Evolutionary conservation across 2,797 vertebrate species (phyloP).

Genomic region (Fringilla coelebs): DNA sequence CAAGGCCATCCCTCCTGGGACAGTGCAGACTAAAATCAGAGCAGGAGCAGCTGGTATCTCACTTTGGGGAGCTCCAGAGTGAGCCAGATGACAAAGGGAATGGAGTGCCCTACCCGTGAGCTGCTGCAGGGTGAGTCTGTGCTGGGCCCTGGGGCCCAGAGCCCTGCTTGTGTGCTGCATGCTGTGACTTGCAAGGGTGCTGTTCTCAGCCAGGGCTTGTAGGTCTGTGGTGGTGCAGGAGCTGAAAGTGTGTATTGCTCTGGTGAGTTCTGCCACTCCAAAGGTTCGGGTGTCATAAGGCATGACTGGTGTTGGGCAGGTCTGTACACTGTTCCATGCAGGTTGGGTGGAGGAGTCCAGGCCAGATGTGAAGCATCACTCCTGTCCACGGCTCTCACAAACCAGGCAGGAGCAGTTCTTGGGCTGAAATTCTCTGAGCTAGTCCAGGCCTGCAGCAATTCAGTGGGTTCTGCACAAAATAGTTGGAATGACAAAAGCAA

Average conservation of each 20-base stretch:
- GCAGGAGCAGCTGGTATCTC: not conserved
- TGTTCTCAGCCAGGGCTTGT: not conserved
- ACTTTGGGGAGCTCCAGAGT: not conserved
- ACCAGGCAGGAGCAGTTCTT: not conserved
- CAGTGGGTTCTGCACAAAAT: not conserved
- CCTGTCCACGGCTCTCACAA: not conserved
- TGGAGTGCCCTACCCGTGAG: not conserved
- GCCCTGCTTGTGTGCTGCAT: not conserved
- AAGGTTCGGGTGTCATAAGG: not conserved
- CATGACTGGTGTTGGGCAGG: not conserved
- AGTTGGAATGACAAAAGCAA: not conserved
- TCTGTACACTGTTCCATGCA: fast-evolving
- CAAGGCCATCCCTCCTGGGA: not conserved
- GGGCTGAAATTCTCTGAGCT: not conserved
- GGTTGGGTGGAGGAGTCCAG: not conserved
- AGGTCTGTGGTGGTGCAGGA: not conserved
- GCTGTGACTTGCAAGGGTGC: not conserved
- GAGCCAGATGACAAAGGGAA: not conserved
- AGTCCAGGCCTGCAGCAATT: not conserved
- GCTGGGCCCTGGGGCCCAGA: not conserved
- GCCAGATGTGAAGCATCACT: fast-evolving
- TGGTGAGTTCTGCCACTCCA: not conserved
- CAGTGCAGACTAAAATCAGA: conserved; percentile 6
- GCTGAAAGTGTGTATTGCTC: not conserved
- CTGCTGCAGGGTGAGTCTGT: not conserved